Base-by-base conservation (phyloP, 2,888 invertebrate species). In the Spicauda simplicius region DNA sequence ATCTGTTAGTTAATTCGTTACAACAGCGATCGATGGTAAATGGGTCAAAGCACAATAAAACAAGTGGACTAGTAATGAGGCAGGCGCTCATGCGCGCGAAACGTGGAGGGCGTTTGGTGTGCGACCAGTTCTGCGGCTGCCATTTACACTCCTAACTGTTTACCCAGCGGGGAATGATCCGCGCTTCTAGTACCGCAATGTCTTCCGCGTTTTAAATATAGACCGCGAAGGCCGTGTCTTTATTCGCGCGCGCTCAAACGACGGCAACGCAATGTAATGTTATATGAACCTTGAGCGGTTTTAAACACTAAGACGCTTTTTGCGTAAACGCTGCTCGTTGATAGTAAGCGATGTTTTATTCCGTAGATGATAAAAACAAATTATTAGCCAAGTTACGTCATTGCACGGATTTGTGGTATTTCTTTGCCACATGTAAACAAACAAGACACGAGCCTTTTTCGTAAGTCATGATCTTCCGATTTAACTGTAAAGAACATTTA, bases 191-290 rank as follows among this genome's bases (percentile, higher is more conserved):
- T 83, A 80, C 82, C 80, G 84, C 84, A 81, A 82, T 83, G 87
- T 83, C 91, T 93, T 93, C 92, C 92, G 92, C 83, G 88, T 91
- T 89, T 80, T 87, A 91, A 87, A 92, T 89, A 89, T 92, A 93
- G 91, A 85, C 79, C 80, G 77, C 79, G 91, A 93, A 92, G 92
- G 92, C 86, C 92, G 83, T 71, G 76, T 77, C 82, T 84, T 86
- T 86, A 87, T 87, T 86, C 80, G 83, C 74, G 71, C 79, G 81
- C 82, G 74, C 77, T 75, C 73, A 75, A 78, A 74, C 71, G 73
- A 72, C 74, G 70, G 72, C 73, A 68, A 71, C 73, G 73, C 74
- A 72, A 69, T 79, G 77, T 78, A 79, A 78, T 78, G 79, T 78
- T 81, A 77, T 74, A 77, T 76, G 80, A 85, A 84, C 87, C 84